Percentiles rank a stretch among this genome's conserved stretches.
phyloP scores from a whole-genome alignment of 2,113 vertebrate genomes.

The Pleuronectes platessa region DNA sequence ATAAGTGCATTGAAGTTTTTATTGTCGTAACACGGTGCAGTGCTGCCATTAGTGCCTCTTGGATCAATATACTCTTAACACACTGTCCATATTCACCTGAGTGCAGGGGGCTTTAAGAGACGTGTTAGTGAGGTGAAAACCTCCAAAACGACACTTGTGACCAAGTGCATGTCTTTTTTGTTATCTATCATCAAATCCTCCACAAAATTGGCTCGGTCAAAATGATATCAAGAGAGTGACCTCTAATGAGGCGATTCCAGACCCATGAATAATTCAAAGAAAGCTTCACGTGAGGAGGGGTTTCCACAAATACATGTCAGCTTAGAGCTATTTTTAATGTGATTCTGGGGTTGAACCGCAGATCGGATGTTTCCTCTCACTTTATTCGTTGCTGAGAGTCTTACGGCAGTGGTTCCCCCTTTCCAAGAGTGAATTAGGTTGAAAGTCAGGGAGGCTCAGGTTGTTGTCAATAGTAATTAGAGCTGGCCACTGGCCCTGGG shows the following conservation, averaged over 20 bases:
- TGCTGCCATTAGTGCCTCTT: slow-evolving; percentile 63
- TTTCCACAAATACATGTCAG: slow-evolving; percentile 15
- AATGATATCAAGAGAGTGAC: slow-evolving; percentile 4
- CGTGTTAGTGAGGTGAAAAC: slow-evolving; percentile 38
- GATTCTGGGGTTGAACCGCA: slow-evolving; percentile 5
- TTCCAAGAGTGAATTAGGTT: slow-evolving; percentile 77
- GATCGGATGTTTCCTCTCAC: slow-evolving; percentile 40
- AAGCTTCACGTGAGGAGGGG: not conserved
- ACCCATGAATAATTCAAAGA: slow-evolving; percentile 38
- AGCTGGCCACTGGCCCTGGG: slow-evolving; percentile 67
- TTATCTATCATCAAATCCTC: slow-evolving; percentile 27
- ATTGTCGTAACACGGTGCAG: slow-evolving; percentile 59
- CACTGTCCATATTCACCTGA: slow-evolving; percentile 63
- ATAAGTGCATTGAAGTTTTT: slow-evolving; percentile 53
- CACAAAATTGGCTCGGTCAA: slow-evolving; percentile 15
- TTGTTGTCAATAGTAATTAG: slow-evolving; percentile 80
- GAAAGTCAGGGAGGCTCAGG: slow-evolving; percentile 81
- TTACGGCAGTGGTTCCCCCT: slow-evolving; percentile 66
- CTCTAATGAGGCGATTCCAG: slow-evolving; percentile 23
- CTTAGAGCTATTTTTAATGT: slow-evolving; percentile 17
- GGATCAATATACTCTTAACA: slow-evolving; percentile 72
- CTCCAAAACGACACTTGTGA: slow-evolving; percentile 34
- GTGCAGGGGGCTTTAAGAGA: slow-evolving; percentile 37
- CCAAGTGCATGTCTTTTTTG: slow-evolving; percentile 20
- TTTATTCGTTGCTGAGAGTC: slow-evolving; percentile 63